Evolutionary conservation across 2,888 invertebrate species (phyloP), one percentile per base, ranked within the genome.

Genomic region (Anarsia innoxiella): DNA sequence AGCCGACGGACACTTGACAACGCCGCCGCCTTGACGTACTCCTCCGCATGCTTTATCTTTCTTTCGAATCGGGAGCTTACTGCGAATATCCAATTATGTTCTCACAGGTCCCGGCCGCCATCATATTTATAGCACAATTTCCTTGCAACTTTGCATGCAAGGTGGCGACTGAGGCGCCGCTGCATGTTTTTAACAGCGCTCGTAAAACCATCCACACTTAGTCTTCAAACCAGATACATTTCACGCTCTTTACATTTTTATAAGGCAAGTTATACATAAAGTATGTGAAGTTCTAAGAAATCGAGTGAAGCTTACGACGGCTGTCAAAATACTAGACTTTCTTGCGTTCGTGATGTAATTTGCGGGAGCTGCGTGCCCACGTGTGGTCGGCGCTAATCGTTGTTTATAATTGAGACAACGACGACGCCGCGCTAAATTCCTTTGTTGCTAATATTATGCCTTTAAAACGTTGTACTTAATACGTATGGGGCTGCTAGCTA

Each of bases 1-100:
- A n/a, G n/a, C n/a, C n/a, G n/a, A 74, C 63, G 69, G 69, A 73
- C 72, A 70, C 65, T 64, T 70, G 74, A 74, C 73, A 69, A 68
- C 65, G 64, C 65, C 63, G 59, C 55, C 56, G 48, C 59, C 48
- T 49, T 57, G 56, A 61, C 26, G n/a, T n/a, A n/a, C n/a, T 10
- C 63, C 59, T 63, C 60, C 53, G 59, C 60, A 53, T 49, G 61
- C 61, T 63, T 25, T 56, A 60, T 61, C 53, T 66, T 60, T 68
- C 66, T 59, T 66, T 60, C 58, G 54, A 58, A 76, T 70, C 70
- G 54, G 56, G 46, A 55, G 57, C 59, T 66, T 63, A 65, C 67
- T 50, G 65, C 66, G 72, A 74, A 75, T 69, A 66, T 67, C 67
- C 66, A 74, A 77, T 74, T 76, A 73, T 70, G 59, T 59, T 62